Percentiles rank a stretch among this genome's conserved stretches.
Evolutionary conservation across 2,113 vertebrate genomes (phyloP).

Genomic region (Anhinga rufa): DNA sequence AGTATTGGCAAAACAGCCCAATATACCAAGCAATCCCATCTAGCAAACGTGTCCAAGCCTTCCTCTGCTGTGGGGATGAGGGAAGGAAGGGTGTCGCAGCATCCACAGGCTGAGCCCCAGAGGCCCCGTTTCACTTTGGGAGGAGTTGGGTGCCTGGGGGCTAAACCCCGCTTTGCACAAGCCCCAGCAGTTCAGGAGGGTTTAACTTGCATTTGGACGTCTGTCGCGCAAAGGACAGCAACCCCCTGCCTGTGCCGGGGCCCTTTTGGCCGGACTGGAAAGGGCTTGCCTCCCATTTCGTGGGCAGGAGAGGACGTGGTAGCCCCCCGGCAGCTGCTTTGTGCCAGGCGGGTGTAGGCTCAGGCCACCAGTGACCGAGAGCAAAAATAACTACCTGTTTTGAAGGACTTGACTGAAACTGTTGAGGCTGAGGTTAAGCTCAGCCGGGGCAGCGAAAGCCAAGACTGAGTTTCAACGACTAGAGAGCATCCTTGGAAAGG

Average conservation of each 20-base stretch:
- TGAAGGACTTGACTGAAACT: background rate
- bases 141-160: background rate
- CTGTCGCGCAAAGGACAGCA: rapidly evolving
- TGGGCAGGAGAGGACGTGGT: rapidly evolving
- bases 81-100: background rate
- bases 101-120: background rate
- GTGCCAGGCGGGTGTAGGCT: background rate
- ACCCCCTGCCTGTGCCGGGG: background rate
- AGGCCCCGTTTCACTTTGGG: background rate
- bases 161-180: background rate
- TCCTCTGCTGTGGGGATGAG: background rate
- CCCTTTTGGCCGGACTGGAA: background rate
- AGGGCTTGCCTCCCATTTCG: background rate
- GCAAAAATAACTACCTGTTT: rapidly evolving
- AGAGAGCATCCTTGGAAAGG: background rate
- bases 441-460: background rate
- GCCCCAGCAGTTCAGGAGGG: background rate
- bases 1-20: background rate
- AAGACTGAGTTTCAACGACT: background rate
- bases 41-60: background rate
- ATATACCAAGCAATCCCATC: background rate
- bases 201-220: background rate
- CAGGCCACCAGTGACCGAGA: background rate
- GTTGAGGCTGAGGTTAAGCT: background rate
- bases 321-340: background rate